Evolutionary conservation across 2,113 vertebrate genomes (phyloP).

Genomic region (Gorsachius goisagi): DNA sequence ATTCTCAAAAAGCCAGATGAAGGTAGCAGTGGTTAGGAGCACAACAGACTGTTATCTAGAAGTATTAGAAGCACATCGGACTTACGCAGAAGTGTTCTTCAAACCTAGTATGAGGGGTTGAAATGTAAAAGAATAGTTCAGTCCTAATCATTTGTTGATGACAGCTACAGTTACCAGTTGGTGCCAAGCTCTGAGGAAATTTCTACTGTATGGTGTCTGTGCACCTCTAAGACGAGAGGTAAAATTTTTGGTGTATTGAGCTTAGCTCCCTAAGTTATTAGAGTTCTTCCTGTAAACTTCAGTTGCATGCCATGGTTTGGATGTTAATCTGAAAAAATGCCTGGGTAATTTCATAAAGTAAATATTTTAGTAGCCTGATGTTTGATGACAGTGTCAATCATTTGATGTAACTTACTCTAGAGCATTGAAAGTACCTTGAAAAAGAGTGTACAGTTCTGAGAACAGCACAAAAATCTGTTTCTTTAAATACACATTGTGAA

Average conservation of each 20-base stretch:
- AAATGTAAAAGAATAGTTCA: not conserved
- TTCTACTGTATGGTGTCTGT: not conserved
- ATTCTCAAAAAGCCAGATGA: not conserved
- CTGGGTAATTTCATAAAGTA: not conserved
- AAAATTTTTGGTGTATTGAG: not conserved
- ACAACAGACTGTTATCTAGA: not conserved
- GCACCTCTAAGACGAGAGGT: not conserved
- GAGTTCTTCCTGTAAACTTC: not conserved
- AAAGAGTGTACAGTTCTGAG: not conserved
- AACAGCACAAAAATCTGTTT: not conserved
- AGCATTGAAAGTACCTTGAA: not conserved
- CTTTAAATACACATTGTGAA: not conserved
- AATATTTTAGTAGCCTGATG: not conserved
- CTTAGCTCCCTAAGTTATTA: not conserved
- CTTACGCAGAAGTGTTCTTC: not conserved
- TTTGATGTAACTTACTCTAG: not conserved
- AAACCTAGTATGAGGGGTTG: not conserved
- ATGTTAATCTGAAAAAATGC: not conserved
- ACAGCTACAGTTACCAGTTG: not conserved
- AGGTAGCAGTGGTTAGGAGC: not conserved
- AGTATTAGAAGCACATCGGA: not conserved
- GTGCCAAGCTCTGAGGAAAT: not conserved
- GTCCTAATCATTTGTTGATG: not conserved
- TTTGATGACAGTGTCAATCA: not conserved
- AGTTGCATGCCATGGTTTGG: not conserved